These are phyloP conservation scores for Columbina picui DNA, from an alignment of 2,113 vertebrate genomes.

Conservation along the genomic window DNA sequence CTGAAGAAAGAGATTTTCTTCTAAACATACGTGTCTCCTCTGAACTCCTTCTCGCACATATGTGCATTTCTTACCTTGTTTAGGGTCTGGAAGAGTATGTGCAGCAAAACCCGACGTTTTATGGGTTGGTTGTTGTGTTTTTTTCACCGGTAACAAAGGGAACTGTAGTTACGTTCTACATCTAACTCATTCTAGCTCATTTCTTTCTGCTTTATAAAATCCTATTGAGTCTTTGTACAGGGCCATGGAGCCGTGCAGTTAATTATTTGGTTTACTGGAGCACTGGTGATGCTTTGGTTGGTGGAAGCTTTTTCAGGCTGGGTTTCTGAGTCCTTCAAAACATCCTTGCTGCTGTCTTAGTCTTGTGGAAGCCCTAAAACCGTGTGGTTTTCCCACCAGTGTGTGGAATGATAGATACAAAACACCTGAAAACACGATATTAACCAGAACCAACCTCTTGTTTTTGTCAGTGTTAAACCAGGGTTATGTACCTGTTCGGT, in stretches of 20 bases:
- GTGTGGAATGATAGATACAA: neutral
- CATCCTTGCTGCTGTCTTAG: neutral
- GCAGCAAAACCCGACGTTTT: neutral
- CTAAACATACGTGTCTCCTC: neutral
- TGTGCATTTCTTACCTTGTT: neutral
- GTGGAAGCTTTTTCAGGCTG: neutral
- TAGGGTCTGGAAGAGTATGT: neutral
- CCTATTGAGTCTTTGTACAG: neutral
- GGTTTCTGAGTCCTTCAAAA: neutral
- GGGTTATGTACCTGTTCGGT: neutral
- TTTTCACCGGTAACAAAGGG: neutral
- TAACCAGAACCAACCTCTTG: neutral
- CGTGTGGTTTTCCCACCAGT: neutral
- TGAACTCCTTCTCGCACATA: neutral
- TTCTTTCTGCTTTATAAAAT: neutral
- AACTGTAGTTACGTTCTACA: neutral
- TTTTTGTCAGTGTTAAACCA: neutral
- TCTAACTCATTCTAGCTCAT: neutral
- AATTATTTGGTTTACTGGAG: neutral
- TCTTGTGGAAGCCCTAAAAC: neutral
- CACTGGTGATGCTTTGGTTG: neutral
- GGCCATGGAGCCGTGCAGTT: neutral
- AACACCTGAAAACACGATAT: neutral
- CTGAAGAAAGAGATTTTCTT: neutral
- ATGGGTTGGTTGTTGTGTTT: neutral